Evolutionary conservation across 1,140 invertebrate species (phyloP), one percentile per base, ranked within the genome.

Genomic region (Luehdorfia chinensis): DNA sequence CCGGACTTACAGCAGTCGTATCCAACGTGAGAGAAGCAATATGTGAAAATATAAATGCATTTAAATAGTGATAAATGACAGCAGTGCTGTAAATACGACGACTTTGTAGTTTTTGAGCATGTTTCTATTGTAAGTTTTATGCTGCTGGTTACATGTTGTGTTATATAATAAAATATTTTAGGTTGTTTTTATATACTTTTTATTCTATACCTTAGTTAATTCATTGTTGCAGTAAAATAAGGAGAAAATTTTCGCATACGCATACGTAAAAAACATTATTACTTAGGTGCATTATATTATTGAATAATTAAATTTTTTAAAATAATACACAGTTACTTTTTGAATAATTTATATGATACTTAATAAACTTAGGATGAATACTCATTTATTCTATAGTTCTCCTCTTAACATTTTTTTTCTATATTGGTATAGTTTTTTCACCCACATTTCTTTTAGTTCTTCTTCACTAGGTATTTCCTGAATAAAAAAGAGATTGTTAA

Each of bases 1-100:
- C 8, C 90, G 92, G 78, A 91, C 95, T 1, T 98, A 97, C 72
- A 92, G 91, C 66, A 91, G 89, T 76, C 90, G 96, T 71, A 88
- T 97, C 59, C 94, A 96, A 75, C 87, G 90, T 59, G 94, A 96
- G 83, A 88, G 91, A 61, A 84, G 89, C 61, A 86, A 87, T 64
- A 85, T 86, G 84, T 87, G 74, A 83, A 68, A 52, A 14, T 32
- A 16, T n/a, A 21, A n/a, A 13, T 16, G 33, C 36, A 47, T 63
- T 28, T 41, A 34, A 47, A 49, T 45, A 30, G 27, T 55, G 36
- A 50, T 60, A 63, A 59, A 47, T 47, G 47, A 59, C 56, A 45
- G 55, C 65, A 65, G 66, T 70, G 66, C 57, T 84, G 77, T 78
- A 83, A 61, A 81, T 84, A 84, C 69, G 67, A 75, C 49, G 50